phyloP scores from a whole-genome alignment of 2,113 vertebrate species.

The Macrotis lagotis region DNA sequence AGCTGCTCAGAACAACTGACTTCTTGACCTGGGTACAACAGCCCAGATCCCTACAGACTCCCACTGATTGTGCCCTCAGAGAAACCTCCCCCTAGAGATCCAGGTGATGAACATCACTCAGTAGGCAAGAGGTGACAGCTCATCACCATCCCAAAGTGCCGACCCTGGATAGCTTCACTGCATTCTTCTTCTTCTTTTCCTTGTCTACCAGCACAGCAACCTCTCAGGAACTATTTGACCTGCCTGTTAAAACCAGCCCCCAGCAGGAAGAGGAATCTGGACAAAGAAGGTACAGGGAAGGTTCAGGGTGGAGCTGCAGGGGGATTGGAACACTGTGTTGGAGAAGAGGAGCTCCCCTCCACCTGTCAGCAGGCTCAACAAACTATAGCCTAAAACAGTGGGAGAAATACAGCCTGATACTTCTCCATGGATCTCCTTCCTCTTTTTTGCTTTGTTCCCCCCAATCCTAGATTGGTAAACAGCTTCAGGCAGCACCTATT shows the following conservation, averaged over 20 bases:
- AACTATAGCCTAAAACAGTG: constrained; percentile 76
- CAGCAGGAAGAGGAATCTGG: constrained; percentile 84
- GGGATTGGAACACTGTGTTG: constrained; percentile 83
- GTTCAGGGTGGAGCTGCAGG: constrained; percentile 85
- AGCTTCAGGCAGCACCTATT: background rate
- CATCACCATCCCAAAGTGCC: accelerated
- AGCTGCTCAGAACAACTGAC: constrained; percentile 44
- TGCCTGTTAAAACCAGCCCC: constrained; percentile 79
- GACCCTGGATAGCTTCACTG: accelerated
- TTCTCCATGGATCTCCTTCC: constrained; percentile 80
- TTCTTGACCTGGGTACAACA: constrained; percentile 46
- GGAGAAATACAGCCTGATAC: constrained; percentile 71
- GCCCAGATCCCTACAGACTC: accelerated
- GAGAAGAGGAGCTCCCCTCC: constrained; percentile 86
- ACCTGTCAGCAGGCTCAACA: constrained; percentile 83
- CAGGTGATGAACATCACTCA: constrained; percentile 84
- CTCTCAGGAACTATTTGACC: constrained; percentile 83
- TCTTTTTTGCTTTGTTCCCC: background rate
- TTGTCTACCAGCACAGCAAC: constrained; percentile 34
- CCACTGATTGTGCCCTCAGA: constrained; percentile 83
- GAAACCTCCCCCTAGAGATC: constrained; percentile 84
- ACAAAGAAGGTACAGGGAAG: constrained; percentile 83
- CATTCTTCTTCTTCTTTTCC: background rate
- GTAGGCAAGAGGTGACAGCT: constrained; percentile 61
- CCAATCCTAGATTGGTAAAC: accelerated